Percentiles rank a stretch among this genome's conserved stretches.
phyloP scores from a whole-genome alignment of 2,113 vertebrate genomes.

The Dasyprocta punctata region DNA sequence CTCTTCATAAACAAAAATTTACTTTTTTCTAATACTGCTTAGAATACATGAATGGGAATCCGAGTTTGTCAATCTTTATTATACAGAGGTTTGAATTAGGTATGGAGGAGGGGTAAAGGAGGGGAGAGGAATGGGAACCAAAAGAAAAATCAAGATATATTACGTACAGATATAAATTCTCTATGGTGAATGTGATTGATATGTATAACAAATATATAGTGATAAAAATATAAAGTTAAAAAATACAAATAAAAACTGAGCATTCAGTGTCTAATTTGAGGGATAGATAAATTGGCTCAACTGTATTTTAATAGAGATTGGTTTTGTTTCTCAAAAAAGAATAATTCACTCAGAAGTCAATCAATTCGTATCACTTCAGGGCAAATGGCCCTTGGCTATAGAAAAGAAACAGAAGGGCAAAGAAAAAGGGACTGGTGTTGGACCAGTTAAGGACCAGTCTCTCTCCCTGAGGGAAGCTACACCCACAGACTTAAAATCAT shows the following conservation, averaged over 20 bases:
- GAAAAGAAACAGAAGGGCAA: not conserved
- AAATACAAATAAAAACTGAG: not conserved
- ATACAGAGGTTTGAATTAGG: not conserved
- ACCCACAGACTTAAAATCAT: not conserved
- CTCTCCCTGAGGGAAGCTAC: not conserved
- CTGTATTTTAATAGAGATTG: not conserved
- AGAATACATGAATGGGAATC: not conserved
- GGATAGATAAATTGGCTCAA: not conserved
- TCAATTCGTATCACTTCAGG: not conserved
- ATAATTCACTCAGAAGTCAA: not conserved
- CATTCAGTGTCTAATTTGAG: not conserved
- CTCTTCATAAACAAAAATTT: slow-evolving; percentile 1
- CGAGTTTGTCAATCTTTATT: not conserved
- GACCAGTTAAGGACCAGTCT: not conserved
- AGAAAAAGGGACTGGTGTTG: not conserved
- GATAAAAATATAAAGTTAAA: not conserved
- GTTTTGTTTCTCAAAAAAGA: not conserved
- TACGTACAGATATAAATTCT: not conserved
- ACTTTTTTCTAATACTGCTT: not conserved
- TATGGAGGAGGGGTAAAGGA: not conserved
- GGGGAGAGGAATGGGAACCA: not conserved
- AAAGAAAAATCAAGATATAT: not conserved
- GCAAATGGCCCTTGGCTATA: not conserved
- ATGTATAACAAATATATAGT: not conserved
- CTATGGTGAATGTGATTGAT: not conserved